Base-by-base conservation (phyloP, 2,888 invertebrate species). In the Aethes cnicana region DNA sequence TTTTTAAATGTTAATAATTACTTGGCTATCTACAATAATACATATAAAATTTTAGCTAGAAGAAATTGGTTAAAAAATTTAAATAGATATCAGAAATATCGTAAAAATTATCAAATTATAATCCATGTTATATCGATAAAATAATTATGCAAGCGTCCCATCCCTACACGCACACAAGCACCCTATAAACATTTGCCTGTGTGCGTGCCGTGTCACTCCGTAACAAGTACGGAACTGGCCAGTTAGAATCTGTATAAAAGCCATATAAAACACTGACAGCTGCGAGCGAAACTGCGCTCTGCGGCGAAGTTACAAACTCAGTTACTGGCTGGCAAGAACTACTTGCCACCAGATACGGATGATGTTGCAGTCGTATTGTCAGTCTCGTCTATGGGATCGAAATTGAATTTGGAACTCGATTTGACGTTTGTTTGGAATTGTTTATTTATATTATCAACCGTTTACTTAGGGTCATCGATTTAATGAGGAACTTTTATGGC, bases 171-270 rank as follows among this genome's bases (percentile, higher is more conserved):
- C 56, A 61, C 62, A 64, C 70, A 63, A 79, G 76, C 80, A 81
- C 83, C 83, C 81, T 76, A 75, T 70, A 37, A 54, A 54, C 54
- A 28, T 68, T 82, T 81, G 73, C 76, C 73, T 74, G 84, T 84
- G 83, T 75, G 80, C 66, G 58, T 58, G 58, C 66, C 77, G 87
- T 88, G 72, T 84, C 88, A 88, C 75, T 61, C 86, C 66, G 88
- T 87, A 74, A 87, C 83, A 71, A 85, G 88, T 78, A 88, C 88
- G 84, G 74, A 77, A 74, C 70, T 63, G 55, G 61, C 37, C 52
- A 41, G 23, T 55, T 54, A 47, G 58, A 44, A 61, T 57, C 63
- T 59, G 50, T 49, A 60, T 56, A 82, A 76, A n/a, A 64, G 74
- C 61, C 63, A 50, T 63, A 81, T 68, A 62, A n/a, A n/a, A 50